Conservation (phyloP, 2,113 vertebrate genomes). For the Solenodon paradoxus region DNA sequence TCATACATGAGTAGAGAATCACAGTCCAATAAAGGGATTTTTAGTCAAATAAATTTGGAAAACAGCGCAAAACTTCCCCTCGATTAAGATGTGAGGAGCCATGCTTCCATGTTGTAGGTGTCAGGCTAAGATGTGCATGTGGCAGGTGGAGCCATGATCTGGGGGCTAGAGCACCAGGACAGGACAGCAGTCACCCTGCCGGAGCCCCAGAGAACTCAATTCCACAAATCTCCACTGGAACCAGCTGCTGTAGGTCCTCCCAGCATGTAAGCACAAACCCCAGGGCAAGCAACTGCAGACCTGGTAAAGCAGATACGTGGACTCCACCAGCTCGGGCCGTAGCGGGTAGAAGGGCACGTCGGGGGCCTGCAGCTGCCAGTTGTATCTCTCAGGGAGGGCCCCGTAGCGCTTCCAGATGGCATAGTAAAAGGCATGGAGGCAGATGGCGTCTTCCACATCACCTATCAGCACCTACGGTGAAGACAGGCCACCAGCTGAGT, state of each 20-base stretch:
- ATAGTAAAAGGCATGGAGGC: constrained; percentile 98
- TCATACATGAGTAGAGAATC: not conserved
- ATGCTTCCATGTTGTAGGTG: too few species aligned
- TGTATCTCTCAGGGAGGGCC: constrained; percentile 96
- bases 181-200: too few species aligned
- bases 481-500: not conserved
- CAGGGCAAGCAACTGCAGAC: constrained; percentile 72
- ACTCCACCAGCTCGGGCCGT: constrained; percentile 96
- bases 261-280: too few species aligned
- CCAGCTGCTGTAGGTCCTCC: too few species aligned
- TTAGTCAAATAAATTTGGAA: not conserved
- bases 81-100: not conserved
- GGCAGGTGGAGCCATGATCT: too few species aligned
- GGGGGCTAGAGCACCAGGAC: too few species aligned
- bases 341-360: constrained; percentile 97
- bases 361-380: constrained; percentile 98
- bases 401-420: constrained; percentile 98
- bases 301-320: constrained; percentile 98
- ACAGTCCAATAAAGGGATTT: not conserved
- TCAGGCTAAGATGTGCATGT: too few species aligned
- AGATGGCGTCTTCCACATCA: constrained; percentile 98
- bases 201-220: too few species aligned
- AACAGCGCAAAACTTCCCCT: not conserved
- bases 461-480: constrained; percentile 91
- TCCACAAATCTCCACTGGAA: too few species aligned